Evolutionary conservation across 2,113 vertebrate species (phyloP), one percentile per base, ranked within the genome.

Genomic region (Heptranchias perlo): DNA sequence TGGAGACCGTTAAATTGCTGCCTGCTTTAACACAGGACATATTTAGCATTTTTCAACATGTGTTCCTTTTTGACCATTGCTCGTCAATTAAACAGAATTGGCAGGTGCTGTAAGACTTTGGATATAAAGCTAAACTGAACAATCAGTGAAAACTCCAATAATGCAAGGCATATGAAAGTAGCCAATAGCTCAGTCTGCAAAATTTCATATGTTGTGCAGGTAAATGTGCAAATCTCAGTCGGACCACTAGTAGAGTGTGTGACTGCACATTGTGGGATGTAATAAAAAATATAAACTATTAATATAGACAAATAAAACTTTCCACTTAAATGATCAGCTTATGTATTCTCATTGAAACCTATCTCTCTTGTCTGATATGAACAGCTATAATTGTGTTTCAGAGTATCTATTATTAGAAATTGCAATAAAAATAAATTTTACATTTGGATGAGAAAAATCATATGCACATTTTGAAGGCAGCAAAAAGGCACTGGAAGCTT

Each of bases 21-120:
- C 39, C 62, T 94, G 92, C 62, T 94, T 65, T 64, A n/a, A 94
- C 10, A 23, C 25, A 64, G 39, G n/a, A 94, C 62, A 67, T 94
- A 64, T 94, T 67, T 94, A 94, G 47, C 35, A 67, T 94, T 65
- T 67, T 65, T 67, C 61, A 94, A 92, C 84, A 87, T 92, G 23
- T 47, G 39, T 67, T 94, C 39, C 3, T 44, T 39, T 94, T 54
- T 25, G 23, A 94, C n/a, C 39, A 44, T 94, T 64, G 61, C 89
- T 67, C 21, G 14, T 65, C 92, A 65, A 25, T 94, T 94, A 65
- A 94, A 7, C 61, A 47, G 92, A 28, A 11, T 23, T 94, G 61
- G 39, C 62, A 94, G 61, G 61, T 47, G 21, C 39, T 94, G 92
- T 1, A 67, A 35, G 54, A 91, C 49, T 35, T 13, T 58, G 91